Evolutionary conservation across 2,797 vertebrate genomes (phyloP).

Genomic region (Melanotaenia trifasciata): DNA sequence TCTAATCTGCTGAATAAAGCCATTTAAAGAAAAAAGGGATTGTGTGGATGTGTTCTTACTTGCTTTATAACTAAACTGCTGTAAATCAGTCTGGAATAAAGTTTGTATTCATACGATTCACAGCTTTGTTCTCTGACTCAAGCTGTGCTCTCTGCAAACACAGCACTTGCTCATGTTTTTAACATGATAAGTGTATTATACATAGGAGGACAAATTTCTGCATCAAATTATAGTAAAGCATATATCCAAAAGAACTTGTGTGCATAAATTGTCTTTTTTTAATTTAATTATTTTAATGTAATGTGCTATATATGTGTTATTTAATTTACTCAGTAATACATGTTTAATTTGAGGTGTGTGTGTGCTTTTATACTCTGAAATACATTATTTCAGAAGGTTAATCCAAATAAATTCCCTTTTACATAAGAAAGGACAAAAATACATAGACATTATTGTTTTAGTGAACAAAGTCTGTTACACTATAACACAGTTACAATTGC

Average conservation of each 20-base stretch:
- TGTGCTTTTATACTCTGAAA: not conserved
- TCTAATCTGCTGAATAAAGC: not conserved
- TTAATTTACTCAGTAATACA: not conserved
- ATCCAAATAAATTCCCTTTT: not conserved
- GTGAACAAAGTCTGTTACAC: conserved; percentile 37
- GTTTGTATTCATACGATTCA: not conserved
- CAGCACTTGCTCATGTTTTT: too few species aligned
- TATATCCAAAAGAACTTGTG: too few species aligned
- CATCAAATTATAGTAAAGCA: too few species aligned
- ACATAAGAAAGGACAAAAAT: not conserved
- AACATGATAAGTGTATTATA: too few species aligned
- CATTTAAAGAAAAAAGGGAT: not conserved
- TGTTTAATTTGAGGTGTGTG: not conserved
- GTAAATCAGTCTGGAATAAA: not conserved
- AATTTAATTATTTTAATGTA: too few species aligned
- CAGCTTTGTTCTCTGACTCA: not conserved
- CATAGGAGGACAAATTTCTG: too few species aligned
- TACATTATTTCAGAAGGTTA: not conserved
- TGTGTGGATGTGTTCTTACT: not conserved
- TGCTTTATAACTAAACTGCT: not conserved
- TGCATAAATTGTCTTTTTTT: too few species aligned
- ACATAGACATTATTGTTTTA: not conserved
- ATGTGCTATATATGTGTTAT: too few species aligned
- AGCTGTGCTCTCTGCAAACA: not conserved
- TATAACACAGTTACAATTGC: conserved; percentile 46